Percentiles rank a stretch among this genome's conserved stretches.
phyloP scores from a whole-genome alignment of 2,888 invertebrate species.

The Homarus gammarus region DNA sequence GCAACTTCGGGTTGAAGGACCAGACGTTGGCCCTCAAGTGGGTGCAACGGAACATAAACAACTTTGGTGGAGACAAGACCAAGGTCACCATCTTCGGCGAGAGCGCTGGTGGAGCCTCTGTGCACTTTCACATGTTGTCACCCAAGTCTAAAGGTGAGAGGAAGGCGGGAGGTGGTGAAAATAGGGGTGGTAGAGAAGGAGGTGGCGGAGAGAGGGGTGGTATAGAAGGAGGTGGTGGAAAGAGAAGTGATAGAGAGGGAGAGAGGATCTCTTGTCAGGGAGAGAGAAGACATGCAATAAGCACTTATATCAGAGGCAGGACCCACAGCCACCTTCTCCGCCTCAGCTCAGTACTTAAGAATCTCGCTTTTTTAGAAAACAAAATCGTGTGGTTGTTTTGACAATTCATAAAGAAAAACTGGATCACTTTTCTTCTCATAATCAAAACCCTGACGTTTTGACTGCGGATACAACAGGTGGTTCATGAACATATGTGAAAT shows the following conservation, averaged over 20 bases:
- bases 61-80: constrained; percentile 28
- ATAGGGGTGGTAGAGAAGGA: neutral
- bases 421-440: no score
- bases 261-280: neutral
- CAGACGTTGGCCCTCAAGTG: constrained; percentile 20
- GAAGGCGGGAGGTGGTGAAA: neutral
- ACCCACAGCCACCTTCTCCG: no score
- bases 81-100: constrained; percentile 35
- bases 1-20: constrained; percentile 30
- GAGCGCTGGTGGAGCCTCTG: constrained; percentile 21
- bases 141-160: constrained; percentile 9
- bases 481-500: neutral
- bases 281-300: no score
- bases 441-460: no score
- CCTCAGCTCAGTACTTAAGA: no score
- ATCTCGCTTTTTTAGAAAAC: no score
- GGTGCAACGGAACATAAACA: constrained; percentile 25
- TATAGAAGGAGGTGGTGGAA: neutral
- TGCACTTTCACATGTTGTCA: constrained; percentile 1
- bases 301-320: no score
- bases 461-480: no score
- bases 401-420: no score
- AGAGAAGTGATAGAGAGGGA: neutral
- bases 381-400: no score
- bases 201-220: no score